These are phyloP conservation scores for Hippoglossus stenolepis DNA, from an alignment of 2,113 vertebrate species.

Conservation along the genomic window DNA sequence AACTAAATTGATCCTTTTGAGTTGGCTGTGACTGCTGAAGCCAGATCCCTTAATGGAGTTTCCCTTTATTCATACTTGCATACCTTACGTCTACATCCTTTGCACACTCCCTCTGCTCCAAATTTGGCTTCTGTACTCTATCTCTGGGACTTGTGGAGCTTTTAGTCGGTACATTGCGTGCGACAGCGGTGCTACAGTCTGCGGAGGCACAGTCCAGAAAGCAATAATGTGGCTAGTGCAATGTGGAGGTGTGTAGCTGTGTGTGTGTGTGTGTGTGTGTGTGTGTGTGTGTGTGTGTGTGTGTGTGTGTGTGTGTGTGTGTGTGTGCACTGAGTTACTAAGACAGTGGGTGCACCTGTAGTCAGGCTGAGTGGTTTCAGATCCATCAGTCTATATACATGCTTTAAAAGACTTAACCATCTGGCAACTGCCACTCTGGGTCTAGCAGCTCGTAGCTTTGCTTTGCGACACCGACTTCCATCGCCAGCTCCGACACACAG, in stretches of 20 bases:
- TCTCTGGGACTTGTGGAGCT: constrained; percentile 63
- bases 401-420: constrained; percentile 55
- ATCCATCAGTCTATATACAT: constrained; percentile 42
- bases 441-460: constrained; percentile 44
- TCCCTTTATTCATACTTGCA: constrained; percentile 31
- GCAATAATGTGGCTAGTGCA: constrained; percentile 52
- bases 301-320: neutral
- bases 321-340: constrained; percentile 9
- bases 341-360: constrained; percentile 65
- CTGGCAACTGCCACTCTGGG: constrained; percentile 60
- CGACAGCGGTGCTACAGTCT: constrained; percentile 47
- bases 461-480: constrained; percentile 58
- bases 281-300: constrained; percentile 7
- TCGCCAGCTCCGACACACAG: constrained; percentile 60
- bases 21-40: constrained; percentile 42
- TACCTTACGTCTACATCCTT: constrained; percentile 39
- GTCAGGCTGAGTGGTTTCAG: constrained; percentile 42
- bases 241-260: neutral
- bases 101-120: constrained; percentile 34
- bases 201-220: constrained; percentile 51
- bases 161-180: constrained; percentile 69
- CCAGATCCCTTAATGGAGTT: constrained; percentile 38
- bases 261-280: constrained; percentile 5
- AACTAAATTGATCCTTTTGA: constrained; percentile 47
- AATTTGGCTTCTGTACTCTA: constrained; percentile 49